Evolutionary conservation across 2,888 invertebrate species (phyloP), one percentile per base, ranked within the genome.

Genomic region (Agriopis leucophaearia): DNA sequence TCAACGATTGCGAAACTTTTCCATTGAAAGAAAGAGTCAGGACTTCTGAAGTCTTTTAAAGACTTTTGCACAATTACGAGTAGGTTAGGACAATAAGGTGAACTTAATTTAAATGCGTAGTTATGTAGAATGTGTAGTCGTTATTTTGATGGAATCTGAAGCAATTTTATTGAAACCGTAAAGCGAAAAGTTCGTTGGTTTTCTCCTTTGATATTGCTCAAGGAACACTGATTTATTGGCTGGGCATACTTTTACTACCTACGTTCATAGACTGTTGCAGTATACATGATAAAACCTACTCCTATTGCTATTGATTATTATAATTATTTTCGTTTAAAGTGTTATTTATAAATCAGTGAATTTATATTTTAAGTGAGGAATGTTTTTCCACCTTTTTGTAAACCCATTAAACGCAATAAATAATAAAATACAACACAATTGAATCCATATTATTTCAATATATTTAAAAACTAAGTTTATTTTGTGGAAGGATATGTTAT

Each of bases 151-250:
- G 15, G 8, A 18, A 54, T 3, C 36, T 35, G 38, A 13, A 42
- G 56, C 15, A 42, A 40, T 13, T 42, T 13, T 18, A 44, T 16
- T 45, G 35, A 56, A 56, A 44, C 8, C n/a, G 42, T 56, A 27
- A 44, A 56, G 36, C 8, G n/a, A 18, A 57, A 44, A 8, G 18
- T 27, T 18, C 50, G 2, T 50, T 40, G 18, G 35, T 48, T 58
- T 58, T 13, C 8, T 38, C 38, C 58, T 58, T 58, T 58, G 58
- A 58, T 48, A 38, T 38, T 16, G 47, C 15, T 52, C 61, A 61
- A 52, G 45, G 42, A 38, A 38, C 44, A 8, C 13, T 35, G 51
- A 36, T 61, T 61, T 36, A 27, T 8, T 58, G 15, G 9, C 40
- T 55, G 36, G n/a, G 13, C 27, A 27, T n/a, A 35, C n/a, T n/a